These are phyloP conservation scores for Diarsia dahlii DNA, from an alignment of 2,888 invertebrate species.

Conservation along the genomic window DNA sequence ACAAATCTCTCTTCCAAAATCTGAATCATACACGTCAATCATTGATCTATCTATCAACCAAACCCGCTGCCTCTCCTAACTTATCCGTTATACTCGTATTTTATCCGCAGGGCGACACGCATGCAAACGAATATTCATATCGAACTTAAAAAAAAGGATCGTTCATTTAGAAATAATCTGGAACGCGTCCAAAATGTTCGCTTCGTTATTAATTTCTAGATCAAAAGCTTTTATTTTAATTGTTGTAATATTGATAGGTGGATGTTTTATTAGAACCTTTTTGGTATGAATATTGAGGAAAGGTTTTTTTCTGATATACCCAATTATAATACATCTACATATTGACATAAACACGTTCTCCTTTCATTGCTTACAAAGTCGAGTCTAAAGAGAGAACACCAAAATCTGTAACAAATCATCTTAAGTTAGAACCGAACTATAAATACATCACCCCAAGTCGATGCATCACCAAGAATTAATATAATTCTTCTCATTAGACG, in stretches of 20 bases:
- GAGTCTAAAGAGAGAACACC: slow-evolving; percentile 13
- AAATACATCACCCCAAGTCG: slow-evolving; percentile 60
- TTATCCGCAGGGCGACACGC: slow-evolving; percentile 81
- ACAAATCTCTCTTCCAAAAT: not conserved
- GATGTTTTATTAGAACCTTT: slow-evolving; percentile 23
- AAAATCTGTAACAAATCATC: slow-evolving; percentile 34
- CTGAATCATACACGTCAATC: not conserved
- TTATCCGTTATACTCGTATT: slow-evolving; percentile 63
- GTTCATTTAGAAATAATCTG: slow-evolving; percentile 83
- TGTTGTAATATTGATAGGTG: slow-evolving; percentile 67
- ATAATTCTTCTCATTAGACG: slow-evolving; percentile 71
- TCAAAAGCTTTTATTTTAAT: slow-evolving; percentile 79
- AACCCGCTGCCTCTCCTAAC: slow-evolving; percentile 34
- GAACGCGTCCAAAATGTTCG: slow-evolving; percentile 80
- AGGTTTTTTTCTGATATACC: not conserved
- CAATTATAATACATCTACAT: not conserved
- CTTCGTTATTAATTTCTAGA: slow-evolving; percentile 79
- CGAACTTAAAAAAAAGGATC: slow-evolving; percentile 75
- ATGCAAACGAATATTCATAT: slow-evolving; percentile 87
- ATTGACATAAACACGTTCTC: not conserved
- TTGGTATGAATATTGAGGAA: not conserved
- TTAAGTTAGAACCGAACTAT: slow-evolving; percentile 41
- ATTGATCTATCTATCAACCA: not conserved
- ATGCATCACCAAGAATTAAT: slow-evolving; percentile 67
- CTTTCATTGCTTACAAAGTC: not conserved